phyloP scores from a whole-genome alignment of 2,797 vertebrate species.

The Chelon labrosus region DNA sequence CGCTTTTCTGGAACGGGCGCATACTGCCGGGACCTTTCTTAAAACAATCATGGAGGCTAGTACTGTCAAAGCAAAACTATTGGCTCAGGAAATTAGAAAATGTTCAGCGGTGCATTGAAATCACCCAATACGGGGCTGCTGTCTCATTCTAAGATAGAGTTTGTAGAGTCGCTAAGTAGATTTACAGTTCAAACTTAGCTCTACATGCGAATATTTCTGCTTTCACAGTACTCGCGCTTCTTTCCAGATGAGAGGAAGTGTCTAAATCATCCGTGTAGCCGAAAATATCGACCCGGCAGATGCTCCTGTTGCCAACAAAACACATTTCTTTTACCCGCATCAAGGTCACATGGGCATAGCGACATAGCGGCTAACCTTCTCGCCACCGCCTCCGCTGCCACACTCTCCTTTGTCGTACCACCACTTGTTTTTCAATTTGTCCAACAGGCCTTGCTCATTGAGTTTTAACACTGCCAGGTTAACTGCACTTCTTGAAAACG shows the following conservation, averaged over 20 bases:
- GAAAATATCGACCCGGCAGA: conserved; percentile 89
- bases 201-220: conserved; percentile 86
- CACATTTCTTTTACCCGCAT: conserved; percentile 91
- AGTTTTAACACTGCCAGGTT: conserved; percentile 99
- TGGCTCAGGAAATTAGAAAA: conserved; percentile 64
- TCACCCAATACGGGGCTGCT: not conserved
- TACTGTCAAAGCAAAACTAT: conserved; percentile 93
- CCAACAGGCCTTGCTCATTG: conserved; percentile 99
- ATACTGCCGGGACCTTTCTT: conserved; percentile 91
- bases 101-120: not conserved
- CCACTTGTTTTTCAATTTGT: conserved; percentile 99
- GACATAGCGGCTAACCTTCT: conserved; percentile 99
- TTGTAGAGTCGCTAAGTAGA: not conserved
- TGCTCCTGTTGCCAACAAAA: conserved; percentile 91
- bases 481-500: conserved; percentile 99
- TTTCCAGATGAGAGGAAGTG: not conserved
- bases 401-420: conserved; percentile 99
- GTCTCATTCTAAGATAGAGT: too few relatives aligned
- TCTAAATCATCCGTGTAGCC: not conserved
- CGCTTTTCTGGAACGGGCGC: conserved; percentile 94
- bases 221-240: conserved; percentile 88
- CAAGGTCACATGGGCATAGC: conserved; percentile 84
- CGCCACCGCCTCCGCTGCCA: conserved; percentile 99
- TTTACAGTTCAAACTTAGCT: not conserved
- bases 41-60: conserved; percentile 84